These are phyloP conservation scores for Cotesia chilonis DNA, from an alignment of 1,140 invertebrate genomes.

Conservation along the genomic window DNA sequence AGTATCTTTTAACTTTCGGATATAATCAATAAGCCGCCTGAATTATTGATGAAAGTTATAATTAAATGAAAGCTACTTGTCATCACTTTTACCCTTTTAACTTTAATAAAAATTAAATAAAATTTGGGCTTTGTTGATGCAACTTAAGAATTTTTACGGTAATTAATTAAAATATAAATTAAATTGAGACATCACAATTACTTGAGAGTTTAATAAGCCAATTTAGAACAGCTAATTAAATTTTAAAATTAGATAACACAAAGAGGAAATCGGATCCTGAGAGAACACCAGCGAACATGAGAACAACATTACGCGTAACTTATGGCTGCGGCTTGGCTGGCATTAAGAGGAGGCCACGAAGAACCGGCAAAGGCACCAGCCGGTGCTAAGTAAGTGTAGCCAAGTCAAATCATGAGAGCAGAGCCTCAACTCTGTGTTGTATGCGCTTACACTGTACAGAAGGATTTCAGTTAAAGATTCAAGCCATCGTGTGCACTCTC, in stretches of 20 bases:
- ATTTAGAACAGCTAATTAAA: slow-evolving; percentile 44
- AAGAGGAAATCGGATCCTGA: slow-evolving; percentile 28
- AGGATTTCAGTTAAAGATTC: slow-evolving; percentile 37
- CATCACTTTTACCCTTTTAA: slow-evolving; percentile 24
- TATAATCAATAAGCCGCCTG: slow-evolving; percentile 20
- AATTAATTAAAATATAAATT: background rate
- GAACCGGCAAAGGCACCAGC: slow-evolving; percentile 32
- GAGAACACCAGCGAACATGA: slow-evolving; percentile 51
- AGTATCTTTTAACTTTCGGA: slow-evolving; percentile 26
- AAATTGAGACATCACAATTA: no score
- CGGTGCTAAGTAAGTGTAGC: slow-evolving; percentile 23
- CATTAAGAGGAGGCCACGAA: slow-evolving; percentile 37
- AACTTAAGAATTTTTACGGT: no score
- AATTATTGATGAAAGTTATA: slow-evolving; percentile 31
- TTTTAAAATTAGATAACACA: slow-evolving; percentile 39
- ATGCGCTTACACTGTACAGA: slow-evolving; percentile 8
- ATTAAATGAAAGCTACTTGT: slow-evolving; percentile 29
- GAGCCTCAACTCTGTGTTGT: background rate
- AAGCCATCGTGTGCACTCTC: slow-evolving; percentile 37
- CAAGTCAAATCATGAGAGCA: slow-evolving; percentile 38
- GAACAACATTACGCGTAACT: slow-evolving; percentile 65
- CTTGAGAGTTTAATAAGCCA: no score
- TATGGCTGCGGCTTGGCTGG: slow-evolving; percentile 58
- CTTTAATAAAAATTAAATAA: no score
- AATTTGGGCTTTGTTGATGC: no score